A percentile compares a stretch with the other conserved stretches of the same genome.
Evolutionary conservation across 2,797 vertebrate species (phyloP).

Genomic region (Loriculus beryllinus): DNA sequence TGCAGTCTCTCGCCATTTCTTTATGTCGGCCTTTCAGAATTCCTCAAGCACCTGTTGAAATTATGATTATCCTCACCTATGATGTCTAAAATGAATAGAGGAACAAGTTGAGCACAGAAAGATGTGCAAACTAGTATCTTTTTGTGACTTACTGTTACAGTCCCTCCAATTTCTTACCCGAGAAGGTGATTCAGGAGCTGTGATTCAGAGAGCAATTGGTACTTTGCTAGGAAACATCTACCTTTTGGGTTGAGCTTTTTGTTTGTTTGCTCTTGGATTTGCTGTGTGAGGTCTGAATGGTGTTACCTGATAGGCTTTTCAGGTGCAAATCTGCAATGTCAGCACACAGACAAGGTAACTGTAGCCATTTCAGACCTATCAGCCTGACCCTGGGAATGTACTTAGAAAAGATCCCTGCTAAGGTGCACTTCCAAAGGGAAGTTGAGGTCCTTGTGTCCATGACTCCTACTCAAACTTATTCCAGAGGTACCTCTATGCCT

Average conservation of each 20-base stretch:
- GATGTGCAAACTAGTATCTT: background rate
- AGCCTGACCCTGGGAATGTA: background rate
- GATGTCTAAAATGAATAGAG: background rate
- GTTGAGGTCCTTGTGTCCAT: background rate
- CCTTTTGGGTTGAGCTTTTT: background rate
- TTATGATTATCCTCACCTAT: background rate
- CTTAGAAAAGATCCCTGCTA: background rate
- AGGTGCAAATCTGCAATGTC: background rate
- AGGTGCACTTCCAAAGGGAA: background rate
- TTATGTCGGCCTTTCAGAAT: background rate
- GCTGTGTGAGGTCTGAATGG: background rate
- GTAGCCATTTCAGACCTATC: background rate
- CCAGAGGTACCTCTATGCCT: background rate
- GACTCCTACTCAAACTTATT: background rate
- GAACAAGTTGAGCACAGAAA: background rate
- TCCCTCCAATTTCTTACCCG: background rate
- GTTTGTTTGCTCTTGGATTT: background rate
- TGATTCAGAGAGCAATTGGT: background rate
- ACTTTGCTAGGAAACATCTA: background rate
- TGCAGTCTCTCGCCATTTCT: background rate
- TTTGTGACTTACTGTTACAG: background rate
- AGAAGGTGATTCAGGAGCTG: background rate
- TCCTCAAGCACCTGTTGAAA: background rate
- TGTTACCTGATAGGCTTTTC: background rate
- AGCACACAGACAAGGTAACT: background rate